Evolutionary conservation across 92 coral and sea anemone species (phyloP), one percentile per base, ranked within the genome.

Genomic region (Siderastrea siderea): DNA sequence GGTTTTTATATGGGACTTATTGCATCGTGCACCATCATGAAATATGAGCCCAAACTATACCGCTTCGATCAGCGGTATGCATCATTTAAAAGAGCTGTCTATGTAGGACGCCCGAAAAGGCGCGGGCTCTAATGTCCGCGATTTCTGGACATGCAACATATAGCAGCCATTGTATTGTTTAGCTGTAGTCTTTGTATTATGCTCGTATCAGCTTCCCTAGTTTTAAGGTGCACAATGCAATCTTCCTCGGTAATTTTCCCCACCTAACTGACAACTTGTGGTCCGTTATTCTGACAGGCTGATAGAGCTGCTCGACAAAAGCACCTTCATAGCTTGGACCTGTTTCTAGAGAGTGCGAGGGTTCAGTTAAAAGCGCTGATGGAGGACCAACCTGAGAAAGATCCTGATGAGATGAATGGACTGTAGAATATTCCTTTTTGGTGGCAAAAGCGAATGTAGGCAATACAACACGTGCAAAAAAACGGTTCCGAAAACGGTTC

Each of bases 311-410:
- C 47, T 54, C 97, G 96, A 63, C 97, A 88, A 63, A 91, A 92
- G 84, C 94, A 93, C 77, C 93, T 88, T 72, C 81, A 81, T 60
- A 93, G 91, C 45, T 91, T 97, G 92, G 99, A 97, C 76, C 75
- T 97, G 60, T 97, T 97, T 87, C 82, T 97, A 48, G 94, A 94
- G 83, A 93, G 99, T 80, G 96, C 96, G 50, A 89, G 94, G 74
- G 88, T 92, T 46, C 99, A 97, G 72, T 89, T 97, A 75, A 88
- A 94, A 49, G 68, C 82, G 71, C 92, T 97, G 38, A 93, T 97
- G 91, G 96, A 94, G 47, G 84, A 47, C 13, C 90, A 93, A 43
- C 74, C 51, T n/a, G 57, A 62, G 47, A 46, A 81, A 43, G 81
- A 61, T 51, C 79, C 87, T 1, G 14, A 50, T 71, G 71, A 76